These are phyloP conservation scores for Hermetia illucens DNA, from an alignment of 1,140 invertebrate genomes.

Conservation along the genomic window DNA sequence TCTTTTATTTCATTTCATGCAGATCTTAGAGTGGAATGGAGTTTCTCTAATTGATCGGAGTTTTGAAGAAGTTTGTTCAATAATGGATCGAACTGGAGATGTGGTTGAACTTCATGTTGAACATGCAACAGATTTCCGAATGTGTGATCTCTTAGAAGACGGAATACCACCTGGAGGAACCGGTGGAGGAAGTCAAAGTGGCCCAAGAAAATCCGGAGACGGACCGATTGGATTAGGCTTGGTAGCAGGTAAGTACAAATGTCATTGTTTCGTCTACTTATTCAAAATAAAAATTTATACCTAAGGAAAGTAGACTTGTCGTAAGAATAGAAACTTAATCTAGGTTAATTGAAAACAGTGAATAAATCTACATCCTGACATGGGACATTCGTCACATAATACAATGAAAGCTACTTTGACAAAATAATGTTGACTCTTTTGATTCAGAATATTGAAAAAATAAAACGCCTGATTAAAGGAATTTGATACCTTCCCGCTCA, in stretches of 20 bases:
- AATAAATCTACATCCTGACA: no score
- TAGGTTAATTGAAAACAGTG: slow-evolving; percentile 4
- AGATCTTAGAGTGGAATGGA: slow-evolving; percentile 71
- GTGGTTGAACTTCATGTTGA: slow-evolving; percentile 70
- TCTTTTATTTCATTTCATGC: slow-evolving; percentile 10
- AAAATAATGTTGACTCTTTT: no score
- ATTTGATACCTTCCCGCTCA: no score
- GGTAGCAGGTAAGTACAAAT: slow-evolving; percentile 25
- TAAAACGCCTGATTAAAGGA: no score
- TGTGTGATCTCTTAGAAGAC: slow-evolving; percentile 50
- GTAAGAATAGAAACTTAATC: slow-evolving; percentile 21
- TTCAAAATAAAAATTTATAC: slow-evolving; percentile 4
- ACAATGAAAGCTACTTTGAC: no score
- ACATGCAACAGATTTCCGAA: slow-evolving; percentile 52
- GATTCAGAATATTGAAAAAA: no score
- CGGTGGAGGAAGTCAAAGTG: slow-evolving; percentile 18
- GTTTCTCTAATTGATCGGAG: slow-evolving; percentile 73
- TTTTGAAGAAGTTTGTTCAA: slow-evolving; percentile 76
- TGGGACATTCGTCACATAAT: no score
- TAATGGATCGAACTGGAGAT: slow-evolving; percentile 71
- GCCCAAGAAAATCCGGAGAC: slow-evolving; percentile 25
- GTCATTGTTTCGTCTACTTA: slow-evolving; percentile 1
- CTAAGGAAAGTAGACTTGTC: slow-evolving; percentile 19
- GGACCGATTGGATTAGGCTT: slow-evolving; percentile 24
- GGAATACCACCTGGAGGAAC: slow-evolving; percentile 24